Evolutionary conservation across 2,888 invertebrate species (phyloP), one percentile per base, ranked within the genome.

Genomic region (Alviniconcha strummeri): DNA sequence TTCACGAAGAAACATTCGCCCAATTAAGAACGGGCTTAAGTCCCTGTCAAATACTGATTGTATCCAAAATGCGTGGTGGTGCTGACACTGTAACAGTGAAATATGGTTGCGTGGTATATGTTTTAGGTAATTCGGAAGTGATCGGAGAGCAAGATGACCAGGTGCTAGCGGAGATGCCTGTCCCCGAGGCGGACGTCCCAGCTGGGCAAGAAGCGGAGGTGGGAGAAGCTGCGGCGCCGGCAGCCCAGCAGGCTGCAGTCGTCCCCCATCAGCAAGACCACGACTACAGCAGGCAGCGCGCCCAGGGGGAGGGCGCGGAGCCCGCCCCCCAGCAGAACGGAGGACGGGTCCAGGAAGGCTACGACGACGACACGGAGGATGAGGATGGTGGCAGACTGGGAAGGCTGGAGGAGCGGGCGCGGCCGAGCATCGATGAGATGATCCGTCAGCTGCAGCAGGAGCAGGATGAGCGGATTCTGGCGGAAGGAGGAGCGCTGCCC

Each of bases 381-480:
- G 64, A 71, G 4, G 67, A 72, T n/a, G 54, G 72, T 72, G 79
- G 56, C 7, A 80, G 80, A 60, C 36, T 74, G 56, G 80, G 71
- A 19, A 17, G 69, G 5, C 19, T 75, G 0, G 75, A 55, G 36
- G 76, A 78, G 15, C 69, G 71, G 11, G 78, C 69, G 80, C 77
- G 91, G 71, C 90, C 96, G 0, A 96, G 96, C 87, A 95, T 96
- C 80, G 96, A 97, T 92, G 95, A 95, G 82, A 95, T 96, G 94
- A 96, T 97, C 82, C 96, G 96, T 87, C 96, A 96, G 19, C 93
- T 97, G 87, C 96, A 96, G 54, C 95, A 95, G 87, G 88, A 95
- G 95, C 94, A 94, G 87, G 94, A 92, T 80, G 85, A 90, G 80
- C 81, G 91, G 60, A 72, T 90, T 36, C 87, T 88, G 5, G 86